Evolutionary conservation across 2,797 vertebrate species (phyloP), one percentile per base, ranked within the genome.

Genomic region (Spinus pinus): DNA sequence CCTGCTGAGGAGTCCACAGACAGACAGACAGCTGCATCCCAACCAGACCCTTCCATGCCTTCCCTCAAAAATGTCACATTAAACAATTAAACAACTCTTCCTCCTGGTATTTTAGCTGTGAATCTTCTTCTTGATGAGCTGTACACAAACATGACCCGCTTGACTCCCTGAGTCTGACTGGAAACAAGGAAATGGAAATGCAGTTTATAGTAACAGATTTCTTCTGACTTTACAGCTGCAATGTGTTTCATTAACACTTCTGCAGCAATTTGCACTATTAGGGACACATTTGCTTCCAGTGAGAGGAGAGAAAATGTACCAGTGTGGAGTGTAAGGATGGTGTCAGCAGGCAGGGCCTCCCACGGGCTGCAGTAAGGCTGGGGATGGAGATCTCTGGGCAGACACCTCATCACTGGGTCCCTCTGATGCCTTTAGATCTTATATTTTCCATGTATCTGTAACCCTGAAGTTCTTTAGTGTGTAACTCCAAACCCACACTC

Each of bases 211-310:
- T 82, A 95, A 89, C 93, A 83, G 79, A 75, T 93, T 94, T 70
- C 70, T 50, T 49, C 71, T 51, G 21, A 2, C 37, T 84, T 78
- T 77, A 33, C 81, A 41, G 85, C 51, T 61, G 72, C 47, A 20
- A 70, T 2, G 81, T 91, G 93, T 97, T 94, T 90, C 95, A 93
- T 92, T 94, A 95, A 83, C 92, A 24, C 91, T 95, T 30, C 67
- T n/a, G 78, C 75, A 78, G 94, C 90, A 74, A 41, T 92, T 64
- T 85, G 79, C 86, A 56, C 84, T 47, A 27, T 78, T 74, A 78
- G 74, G 81, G 65, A 77, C 47, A 58, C 28, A 2, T 54, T 72
- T 82, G 49, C 64, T 90, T 80, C 51, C 74, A 46, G 53, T 4
- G 7, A n/a, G 28, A 16, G 1, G 57, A 50, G 50, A 42, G 44